Base-by-base conservation (phyloP, 2,113 vertebrate genomes). In the Phrynosoma platyrhinos region DNA sequence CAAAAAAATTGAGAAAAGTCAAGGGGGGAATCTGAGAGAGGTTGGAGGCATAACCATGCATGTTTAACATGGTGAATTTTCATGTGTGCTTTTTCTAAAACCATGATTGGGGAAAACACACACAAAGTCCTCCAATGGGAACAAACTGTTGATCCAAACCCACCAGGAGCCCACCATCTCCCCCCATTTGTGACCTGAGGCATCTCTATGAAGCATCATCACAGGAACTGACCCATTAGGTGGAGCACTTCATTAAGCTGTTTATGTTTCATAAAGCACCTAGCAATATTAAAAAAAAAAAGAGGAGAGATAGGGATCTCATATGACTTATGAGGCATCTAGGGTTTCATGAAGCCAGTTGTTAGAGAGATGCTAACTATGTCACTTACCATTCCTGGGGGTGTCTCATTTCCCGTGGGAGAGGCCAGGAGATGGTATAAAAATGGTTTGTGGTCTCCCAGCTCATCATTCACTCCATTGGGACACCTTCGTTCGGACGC, bases 401-500 rank as follows among this genome's bases (percentile, higher is more conserved):
- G 75, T 78, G 84, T 66, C 84, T 86, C 84, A 86, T 18, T 78
- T 86, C 84, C 84, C 74, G 75, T 86, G 42, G 84, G 84, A 86
- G 84, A 47, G 84, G 25, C 75, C 30, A 10, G 23, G 30, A 52
- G 58, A 78, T 25, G 58, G 27, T 86, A 86, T 86, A 86, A 86
- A 74, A 78, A 75, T 27, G 12, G 7, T 20, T 20, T 47, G 9
- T 68, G 27, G 5, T 14, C 2, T 12, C 14, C 4, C 66, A n/a
- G 27, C 1, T n/a, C 58, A 23, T 52, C 58, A 78, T n/a, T 86
- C 58, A 12, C 75, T 71, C 68, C 30, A 5, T 30, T 32, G 75
- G 2, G 21, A 68, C 58, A 25, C 42, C 25, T 85, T 66, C 40
- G 2, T 23, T 52, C 30, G 4, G 13, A 78, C 8, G 18, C 53